Percentiles rank a stretch among this genome's conserved stretches.
phyloP scores from a whole-genome alignment of 2,797 vertebrate genomes.

The Epinephelus coioides region DNA sequence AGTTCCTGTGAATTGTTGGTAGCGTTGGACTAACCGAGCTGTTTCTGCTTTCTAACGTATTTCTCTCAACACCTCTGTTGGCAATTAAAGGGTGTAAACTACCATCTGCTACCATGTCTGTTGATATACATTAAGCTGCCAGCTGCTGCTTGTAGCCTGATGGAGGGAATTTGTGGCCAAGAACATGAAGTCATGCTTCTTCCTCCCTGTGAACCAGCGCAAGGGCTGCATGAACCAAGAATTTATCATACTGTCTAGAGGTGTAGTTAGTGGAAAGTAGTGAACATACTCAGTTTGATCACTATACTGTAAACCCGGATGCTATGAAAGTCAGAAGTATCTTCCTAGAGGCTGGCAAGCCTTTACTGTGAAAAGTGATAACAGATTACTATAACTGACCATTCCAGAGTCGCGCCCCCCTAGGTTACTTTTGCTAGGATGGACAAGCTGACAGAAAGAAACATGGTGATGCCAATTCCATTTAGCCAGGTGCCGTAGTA shows the following conservation, averaged over 20 bases:
- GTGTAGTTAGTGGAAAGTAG: background rate
- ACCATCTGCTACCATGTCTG: constrained; percentile 29
- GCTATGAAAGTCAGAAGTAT: background rate
- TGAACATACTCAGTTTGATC: background rate
- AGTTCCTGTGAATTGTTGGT: constrained; percentile 19
- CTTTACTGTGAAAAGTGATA: background rate
- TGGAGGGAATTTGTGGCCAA: background rate
- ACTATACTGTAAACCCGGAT: background rate
- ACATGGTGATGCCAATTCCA: too few species aligned
- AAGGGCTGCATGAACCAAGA: background rate
- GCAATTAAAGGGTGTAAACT: constrained; percentile 26
- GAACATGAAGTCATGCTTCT: constrained; percentile 2
- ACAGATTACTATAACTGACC: background rate
- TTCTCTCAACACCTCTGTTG: constrained; percentile 33
- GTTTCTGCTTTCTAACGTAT: constrained; percentile 8
- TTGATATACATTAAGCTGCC: constrained; percentile 3
- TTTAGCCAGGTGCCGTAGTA: too few species aligned
- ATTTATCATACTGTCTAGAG: background rate
- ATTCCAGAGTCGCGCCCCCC: too few species aligned
- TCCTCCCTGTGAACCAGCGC: background rate
- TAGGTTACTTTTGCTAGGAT: too few species aligned
- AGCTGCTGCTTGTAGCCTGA: constrained; percentile 18
- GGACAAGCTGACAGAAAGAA: too few species aligned
- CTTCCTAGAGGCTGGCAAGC: background rate
- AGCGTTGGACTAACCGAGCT: background rate